Base-by-base conservation (phyloP, 2,113 vertebrate genomes). In the Cichladusa arquata region DNA sequence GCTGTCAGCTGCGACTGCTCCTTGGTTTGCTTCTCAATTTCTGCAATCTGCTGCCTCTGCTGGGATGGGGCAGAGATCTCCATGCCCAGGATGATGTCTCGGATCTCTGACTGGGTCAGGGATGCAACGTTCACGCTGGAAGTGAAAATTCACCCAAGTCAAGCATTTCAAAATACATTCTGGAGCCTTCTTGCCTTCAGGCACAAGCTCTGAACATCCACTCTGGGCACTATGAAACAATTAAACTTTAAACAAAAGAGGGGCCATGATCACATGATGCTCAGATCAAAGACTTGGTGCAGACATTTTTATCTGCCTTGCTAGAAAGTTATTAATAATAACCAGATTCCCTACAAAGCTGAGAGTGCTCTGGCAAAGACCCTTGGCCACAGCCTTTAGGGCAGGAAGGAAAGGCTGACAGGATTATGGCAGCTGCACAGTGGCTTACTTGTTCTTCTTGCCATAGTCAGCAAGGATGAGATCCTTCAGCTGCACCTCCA, bases 1-100 rank as follows among this genome's bases (percentile, higher is more conserved):
- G 99, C 99, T 0, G 99, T 99, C 84, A 99, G 98, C 89, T 99
- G 99, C 0, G 99, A 99, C 97, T 99, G 99, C 78, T 99, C 99
- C 97, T 99, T 99, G 84, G 99, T 99, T 97, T 99, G 99, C 97
- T 99, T 99, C 97, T 99, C 99, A 7, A 99, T 99, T 97, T 99
- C 99, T 1, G 99, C 99, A 23, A 99, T 99, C 96, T 99, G 99
- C 97, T 99, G 99, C n/a, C 99, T 98, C 97, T 99, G 99, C 97
- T 99, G 99, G 3, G 99, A 99, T 1, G 99, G 99, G 6, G 99
- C 99, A 0, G 99, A 99, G 94, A 99, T 99, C 97, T 99, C 99
- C 99, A 99, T 99, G 56, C 99, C 99, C 98, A 99, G 97, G 97
- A 99, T 99, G 95, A 99, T 99, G 97, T 99, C 99, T 95, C 99